Percentiles rank a stretch among this genome's conserved stretches.
Conservation (phyloP, 2,888 invertebrate species). For the Hemistola chrysoprasaria region DNA sequence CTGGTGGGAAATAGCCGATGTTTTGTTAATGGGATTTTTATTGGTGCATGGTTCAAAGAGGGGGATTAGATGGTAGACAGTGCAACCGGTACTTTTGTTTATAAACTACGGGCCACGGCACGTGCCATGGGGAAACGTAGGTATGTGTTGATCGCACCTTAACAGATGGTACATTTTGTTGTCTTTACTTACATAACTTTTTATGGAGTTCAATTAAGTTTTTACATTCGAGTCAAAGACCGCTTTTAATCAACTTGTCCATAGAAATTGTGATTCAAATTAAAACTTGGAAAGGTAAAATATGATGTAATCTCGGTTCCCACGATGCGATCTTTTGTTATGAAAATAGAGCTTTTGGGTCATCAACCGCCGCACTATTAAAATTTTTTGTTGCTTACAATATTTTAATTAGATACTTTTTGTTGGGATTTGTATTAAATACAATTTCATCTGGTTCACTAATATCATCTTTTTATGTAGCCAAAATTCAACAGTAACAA, state of each 20-base stretch:
- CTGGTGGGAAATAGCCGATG: conserved; percentile 22
- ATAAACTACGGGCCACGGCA: conserved; percentile 52
- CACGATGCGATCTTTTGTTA: neutral
- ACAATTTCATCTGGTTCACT: too few relatives aligned
- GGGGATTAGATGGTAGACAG: conserved; percentile 43
- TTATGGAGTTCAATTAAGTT: conserved; percentile 20
- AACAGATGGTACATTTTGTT: conserved; percentile 58
- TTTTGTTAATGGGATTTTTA: conserved; percentile 26
- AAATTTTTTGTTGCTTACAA: too few relatives aligned
- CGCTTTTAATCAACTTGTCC: conserved; percentile 10
- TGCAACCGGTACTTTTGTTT: conserved; percentile 53
- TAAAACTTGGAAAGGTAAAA: neutral
- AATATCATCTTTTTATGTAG: too few relatives aligned
- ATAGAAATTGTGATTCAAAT: conserved; percentile 7
- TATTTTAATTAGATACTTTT: too few relatives aligned
- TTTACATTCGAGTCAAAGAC: conserved; percentile 23
- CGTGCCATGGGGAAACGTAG: conserved; percentile 60
- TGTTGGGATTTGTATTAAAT: too few relatives aligned
- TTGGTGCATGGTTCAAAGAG: conserved; percentile 44
- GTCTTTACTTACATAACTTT: conserved; percentile 19
- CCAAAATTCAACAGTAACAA: too few relatives aligned
- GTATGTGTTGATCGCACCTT: conserved; percentile 53
- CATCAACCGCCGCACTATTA: neutral
- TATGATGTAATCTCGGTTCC: neutral
- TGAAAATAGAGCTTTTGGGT: neutral